These are phyloP conservation scores for Eumerus sabulonum DNA, from an alignment of 2,888 invertebrate genomes.

Conservation along the genomic window DNA sequence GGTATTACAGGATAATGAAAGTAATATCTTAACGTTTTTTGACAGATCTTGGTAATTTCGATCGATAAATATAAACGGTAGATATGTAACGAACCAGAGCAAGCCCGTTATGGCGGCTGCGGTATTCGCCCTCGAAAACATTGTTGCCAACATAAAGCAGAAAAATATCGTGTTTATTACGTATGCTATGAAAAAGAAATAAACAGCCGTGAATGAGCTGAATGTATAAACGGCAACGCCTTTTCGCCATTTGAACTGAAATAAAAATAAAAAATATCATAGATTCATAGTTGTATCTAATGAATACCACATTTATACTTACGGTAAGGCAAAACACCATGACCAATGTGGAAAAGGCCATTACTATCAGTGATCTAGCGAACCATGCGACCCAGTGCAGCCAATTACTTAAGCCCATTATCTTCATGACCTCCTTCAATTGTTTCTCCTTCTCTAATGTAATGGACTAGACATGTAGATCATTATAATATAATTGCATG, in stretches of 20 bases:
- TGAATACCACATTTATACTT: neutral
- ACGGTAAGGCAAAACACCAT: constrained; percentile 83
- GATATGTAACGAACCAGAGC: constrained; percentile 86
- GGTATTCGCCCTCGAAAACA: constrained; percentile 90
- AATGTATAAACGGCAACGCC: constrained; percentile 84
- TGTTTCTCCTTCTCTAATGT: constrained; percentile 83
- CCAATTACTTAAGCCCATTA: constrained; percentile 92
- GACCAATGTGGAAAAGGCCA: constrained; percentile 82
- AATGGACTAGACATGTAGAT: constrained; percentile 74
- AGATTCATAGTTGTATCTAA: constrained; percentile 71
- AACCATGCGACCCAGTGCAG: constrained; percentile 94
- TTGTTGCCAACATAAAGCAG: constrained; percentile 88
- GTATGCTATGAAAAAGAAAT: constrained; percentile 87
- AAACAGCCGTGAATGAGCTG: constrained; percentile 83
- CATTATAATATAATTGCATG: too few species aligned
- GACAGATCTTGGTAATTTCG: constrained; percentile 84
- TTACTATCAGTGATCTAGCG: constrained; percentile 85
- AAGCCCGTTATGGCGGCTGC: constrained; percentile 88
- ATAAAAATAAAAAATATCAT: neutral
- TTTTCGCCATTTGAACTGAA: constrained; percentile 81
- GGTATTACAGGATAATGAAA: constrained; percentile 86
- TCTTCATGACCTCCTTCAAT: constrained; percentile 92
- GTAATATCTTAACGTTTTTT: constrained; percentile 81
- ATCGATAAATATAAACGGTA: constrained; percentile 85
- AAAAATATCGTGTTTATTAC: constrained; percentile 86